These are phyloP conservation scores for Tipula unca DNA, from an alignment of 2,888 invertebrate species.

Conservation along the genomic window DNA sequence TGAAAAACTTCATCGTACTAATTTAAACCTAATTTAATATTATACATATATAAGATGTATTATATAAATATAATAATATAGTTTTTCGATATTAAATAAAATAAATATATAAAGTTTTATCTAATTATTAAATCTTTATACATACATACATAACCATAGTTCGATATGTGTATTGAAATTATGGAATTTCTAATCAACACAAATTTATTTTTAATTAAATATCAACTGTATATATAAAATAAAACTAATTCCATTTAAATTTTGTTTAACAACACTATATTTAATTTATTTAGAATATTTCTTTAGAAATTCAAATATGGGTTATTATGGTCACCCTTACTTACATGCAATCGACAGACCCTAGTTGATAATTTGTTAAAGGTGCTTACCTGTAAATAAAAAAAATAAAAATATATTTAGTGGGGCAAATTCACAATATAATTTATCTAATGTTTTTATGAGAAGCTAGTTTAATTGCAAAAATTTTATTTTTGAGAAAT, in stretches of 20 bases:
- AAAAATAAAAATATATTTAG: neutral
- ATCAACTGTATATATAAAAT: neutral
- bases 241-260: neutral
- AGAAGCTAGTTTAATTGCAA: too few species aligned
- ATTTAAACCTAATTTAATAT: neutral
- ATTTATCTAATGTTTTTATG: too few species aligned
- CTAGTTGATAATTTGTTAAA: neutral
- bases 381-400: neutral
- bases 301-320: neutral
- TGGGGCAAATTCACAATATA: too few species aligned
- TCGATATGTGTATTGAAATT: neutral
- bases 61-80: neutral
- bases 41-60: neutral
- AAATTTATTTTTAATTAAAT: neutral
- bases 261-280: neutral
- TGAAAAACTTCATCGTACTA: slow-evolving; percentile 8
- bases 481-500: too few species aligned
- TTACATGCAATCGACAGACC: neutral
- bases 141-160: neutral
- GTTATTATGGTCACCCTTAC: neutral
- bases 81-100: slow-evolving; percentile 8
- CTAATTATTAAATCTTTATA: neutral
- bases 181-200: neutral
- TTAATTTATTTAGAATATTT: neutral
- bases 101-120: neutral